Base-by-base conservation (phyloP, 2,888 invertebrate genomes). In the Eugnorisma glareosa region DNA sequence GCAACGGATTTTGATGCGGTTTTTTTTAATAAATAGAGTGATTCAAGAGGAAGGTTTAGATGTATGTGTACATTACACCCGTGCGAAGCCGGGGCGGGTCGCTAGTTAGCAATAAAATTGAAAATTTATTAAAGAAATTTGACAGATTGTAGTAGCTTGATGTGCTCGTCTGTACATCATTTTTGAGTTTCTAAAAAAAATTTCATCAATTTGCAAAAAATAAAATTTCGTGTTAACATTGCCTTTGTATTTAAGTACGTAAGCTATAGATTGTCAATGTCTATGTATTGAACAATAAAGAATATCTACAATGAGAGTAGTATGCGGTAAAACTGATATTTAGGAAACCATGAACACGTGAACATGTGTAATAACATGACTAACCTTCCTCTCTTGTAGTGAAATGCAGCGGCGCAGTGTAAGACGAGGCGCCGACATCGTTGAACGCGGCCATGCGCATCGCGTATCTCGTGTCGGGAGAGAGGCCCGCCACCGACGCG, bases 301-400 rank as follows among this genome's bases (percentile, higher is more conserved):
- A 15, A 28, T 28, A 28, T n/a, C n/a, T n/a, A 54, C n/a, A 54
- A n/a, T 28, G 37, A 63, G 24, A 63, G 11, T 2, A 24, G 11
- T 6, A 37, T n/a, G 63, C 37, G 4, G 8, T 21, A 35, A 51
- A 43, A 35, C 8, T 43, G 35, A 37, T 57, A 45, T 79, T 31
- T 48, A 6, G 15, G 15, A 59, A 51, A 37, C 37, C 45, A 31
- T 4, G n/a, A n/a, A n/a, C n/a, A n/a, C n/a, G n/a, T n/a, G n/a
- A n/a, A 18, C 40, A 48, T 15, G 37, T 67, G 11, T 28, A 40
- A 40, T 11, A 43, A 21, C 6, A 31, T 6, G n/a, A 51, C 48
- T 88, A 93, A 98, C 98, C 98, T 97, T 99, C 99, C 95, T 99
- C 98, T 86, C 98, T 97, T 11, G 99, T 98, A 88, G 98, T 98